Evolutionary conservation across 2,888 invertebrate genomes (phyloP), one percentile per base, ranked within the genome.

Genomic region (Thelaira solivaga): DNA sequence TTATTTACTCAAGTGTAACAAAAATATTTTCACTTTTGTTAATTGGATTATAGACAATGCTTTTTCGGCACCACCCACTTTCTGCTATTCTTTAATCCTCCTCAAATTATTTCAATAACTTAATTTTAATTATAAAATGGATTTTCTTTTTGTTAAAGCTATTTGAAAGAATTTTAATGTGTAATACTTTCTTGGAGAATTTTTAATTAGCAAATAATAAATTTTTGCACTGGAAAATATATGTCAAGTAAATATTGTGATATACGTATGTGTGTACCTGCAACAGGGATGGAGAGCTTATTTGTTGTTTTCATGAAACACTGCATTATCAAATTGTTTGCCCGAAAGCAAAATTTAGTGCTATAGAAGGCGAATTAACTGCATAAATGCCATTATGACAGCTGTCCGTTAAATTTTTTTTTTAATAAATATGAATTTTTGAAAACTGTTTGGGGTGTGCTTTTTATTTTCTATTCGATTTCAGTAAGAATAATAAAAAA

Each of bases 161-260:
- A 47, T 62, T 11, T 36, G 29, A 2, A 29, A n/a, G n/a, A n/a
- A n/a, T n/a, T n/a, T n/a, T n/a, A n/a, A 57, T 8, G 4, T 31
- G 0, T 26, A n/a, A 31, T 31, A 1, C 4, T 34, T 2, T n/a
- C 4, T n/a, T n/a, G n/a, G n/a, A n/a, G n/a, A n/a, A n/a, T n/a
- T 13, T 49, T 43, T 73, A 39, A 57, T 45, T 11, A 6, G 29
- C 49, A 55, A 39, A 47, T 55, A 65, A 57, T 65, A 22, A 39
- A n/a, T 31, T 65, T 41, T 22, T 31, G 13, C 34, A 36, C 8
- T 16, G 5, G 7, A 61, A 34, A 34, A 65, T 65, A 51, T 73
- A 26, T 73, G 73, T 73, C 65, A 65, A 49, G 43, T 55, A 45
- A 53, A 72, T 61, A 53, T 45, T 67, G 59, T n/a, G n/a, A n/a